phyloP scores from a whole-genome alignment of 2,113 vertebrate genomes.

The Eubucco bourcierii region DNA sequence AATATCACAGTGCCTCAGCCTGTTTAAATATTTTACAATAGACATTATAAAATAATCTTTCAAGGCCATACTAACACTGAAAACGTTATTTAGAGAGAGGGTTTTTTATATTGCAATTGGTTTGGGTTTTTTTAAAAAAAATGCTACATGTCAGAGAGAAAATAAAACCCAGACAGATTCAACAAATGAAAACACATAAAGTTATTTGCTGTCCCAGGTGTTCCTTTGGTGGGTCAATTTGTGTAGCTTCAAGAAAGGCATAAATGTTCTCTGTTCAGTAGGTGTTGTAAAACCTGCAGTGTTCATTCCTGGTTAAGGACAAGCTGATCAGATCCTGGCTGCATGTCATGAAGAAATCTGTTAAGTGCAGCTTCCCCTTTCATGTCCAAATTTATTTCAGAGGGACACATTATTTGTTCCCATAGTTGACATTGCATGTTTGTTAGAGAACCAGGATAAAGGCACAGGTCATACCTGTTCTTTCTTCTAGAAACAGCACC shows the following conservation, averaged over 20 bases:
- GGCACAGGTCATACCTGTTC: neutral
- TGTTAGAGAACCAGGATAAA: neutral
- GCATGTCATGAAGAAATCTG: neutral
- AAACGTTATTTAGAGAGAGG: neutral
- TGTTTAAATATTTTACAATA: neutral
- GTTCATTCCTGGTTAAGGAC: neutral
- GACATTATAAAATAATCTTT: neutral
- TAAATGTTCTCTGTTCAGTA: neutral
- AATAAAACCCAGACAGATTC: neutral
- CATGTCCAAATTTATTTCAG: neutral
- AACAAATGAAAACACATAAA: neutral
- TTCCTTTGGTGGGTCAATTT: neutral
- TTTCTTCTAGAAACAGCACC: neutral
- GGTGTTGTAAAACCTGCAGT: neutral
- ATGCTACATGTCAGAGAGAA: neutral
- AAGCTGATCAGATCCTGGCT: neutral
- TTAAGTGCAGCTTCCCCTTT: neutral
- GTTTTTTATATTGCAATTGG: neutral
- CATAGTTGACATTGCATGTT: rapidly evolving
- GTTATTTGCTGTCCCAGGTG: neutral
- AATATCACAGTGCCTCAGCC: neutral
- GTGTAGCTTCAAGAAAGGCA: neutral
- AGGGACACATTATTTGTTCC: neutral
- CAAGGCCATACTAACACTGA: neutral
- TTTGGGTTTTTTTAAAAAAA: neutral